Evolutionary conservation across 2,888 invertebrate genomes (phyloP).

Genomic region (Cactoblastis cactorum): DNA sequence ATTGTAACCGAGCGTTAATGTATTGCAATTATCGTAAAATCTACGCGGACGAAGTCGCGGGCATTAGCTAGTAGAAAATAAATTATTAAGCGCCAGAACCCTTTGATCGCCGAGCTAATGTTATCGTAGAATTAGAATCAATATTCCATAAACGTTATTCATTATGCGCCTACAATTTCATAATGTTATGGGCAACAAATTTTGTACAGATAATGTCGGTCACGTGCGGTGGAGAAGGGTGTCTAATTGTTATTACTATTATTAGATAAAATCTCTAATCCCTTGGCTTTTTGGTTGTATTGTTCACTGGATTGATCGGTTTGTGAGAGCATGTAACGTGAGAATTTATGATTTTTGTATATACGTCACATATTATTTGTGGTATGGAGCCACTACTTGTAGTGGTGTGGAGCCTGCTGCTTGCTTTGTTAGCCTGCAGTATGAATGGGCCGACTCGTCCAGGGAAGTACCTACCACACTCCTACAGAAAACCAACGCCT

Average conservation of each 20-base stretch:
- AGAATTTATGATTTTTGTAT: not conserved
- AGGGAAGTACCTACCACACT: too few relatives aligned
- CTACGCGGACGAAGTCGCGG: too few relatives aligned
- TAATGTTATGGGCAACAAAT: constrained; percentile 22
- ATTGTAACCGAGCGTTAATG: too few relatives aligned
- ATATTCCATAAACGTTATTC: constrained; percentile 16
- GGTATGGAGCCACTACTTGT: too few relatives aligned
- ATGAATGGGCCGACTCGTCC: too few relatives aligned
- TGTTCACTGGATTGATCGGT: constrained; percentile 22
- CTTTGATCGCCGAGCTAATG: not conserved
- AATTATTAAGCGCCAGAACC: not conserved
- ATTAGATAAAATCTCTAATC: constrained; percentile 26
- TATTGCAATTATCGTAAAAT: too few relatives aligned
- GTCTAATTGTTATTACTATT: constrained; percentile 35
- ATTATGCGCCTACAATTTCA: constrained; percentile 16
- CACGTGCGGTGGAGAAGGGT: constrained; percentile 38
- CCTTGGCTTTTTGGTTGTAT: constrained; percentile 26
- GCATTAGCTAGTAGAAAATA: too few relatives aligned
- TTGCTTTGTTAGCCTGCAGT: too few relatives aligned
- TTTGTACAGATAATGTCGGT: constrained; percentile 31
- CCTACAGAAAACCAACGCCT: too few relatives aligned
- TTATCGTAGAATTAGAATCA: constrained; percentile 6
- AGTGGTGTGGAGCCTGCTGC: too few relatives aligned
- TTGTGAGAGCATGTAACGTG: constrained; percentile 17
- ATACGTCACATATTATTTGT: not conserved